A percentile compares a stretch with the other conserved stretches of the same genome.
Evolutionary conservation across 2,797 vertebrate genomes (phyloP).

Genomic region (Siniperca obscura): DNA sequence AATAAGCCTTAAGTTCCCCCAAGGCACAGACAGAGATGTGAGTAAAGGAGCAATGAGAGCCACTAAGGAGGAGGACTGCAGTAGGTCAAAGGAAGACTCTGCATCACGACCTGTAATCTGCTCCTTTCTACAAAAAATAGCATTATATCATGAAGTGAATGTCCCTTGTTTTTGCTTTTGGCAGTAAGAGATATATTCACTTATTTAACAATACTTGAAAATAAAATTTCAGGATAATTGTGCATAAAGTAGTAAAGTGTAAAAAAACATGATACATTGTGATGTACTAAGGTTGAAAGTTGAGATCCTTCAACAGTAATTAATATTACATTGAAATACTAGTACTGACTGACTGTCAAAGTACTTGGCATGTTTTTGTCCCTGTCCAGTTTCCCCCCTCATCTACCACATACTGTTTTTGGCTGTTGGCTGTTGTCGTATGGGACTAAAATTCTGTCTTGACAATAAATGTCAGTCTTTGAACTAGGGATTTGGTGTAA

Average conservation of each 20-base stretch:
- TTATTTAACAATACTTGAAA: background rate
- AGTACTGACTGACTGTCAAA: no score
- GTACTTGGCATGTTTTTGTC: no score
- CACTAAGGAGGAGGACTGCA: conserved; percentile 32
- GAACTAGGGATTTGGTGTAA: no score
- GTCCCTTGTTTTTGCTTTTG: background rate
- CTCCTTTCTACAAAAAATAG: conserved; percentile 4
- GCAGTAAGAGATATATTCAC: background rate
- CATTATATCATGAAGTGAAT: background rate
- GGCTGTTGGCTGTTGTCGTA: no score
- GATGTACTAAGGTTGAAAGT: background rate
- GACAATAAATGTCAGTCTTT: no score
- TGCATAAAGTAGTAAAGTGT: background rate
- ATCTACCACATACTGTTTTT: no score
- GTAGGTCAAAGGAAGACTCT: conserved; percentile 23
- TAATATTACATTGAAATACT: background rate
- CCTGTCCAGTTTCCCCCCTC: no score
- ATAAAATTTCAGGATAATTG: background rate
- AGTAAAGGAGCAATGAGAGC: conserved; percentile 44
- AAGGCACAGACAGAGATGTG: conserved; percentile 60
- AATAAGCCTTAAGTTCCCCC: conserved; percentile 72
- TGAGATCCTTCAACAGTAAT: no score
- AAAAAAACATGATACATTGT: background rate
- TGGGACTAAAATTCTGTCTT: no score
- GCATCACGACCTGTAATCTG: conserved; percentile 29